phyloP scores from a whole-genome alignment of 92 coral and sea anemone genomes.

The Phenganax marumi region DNA sequence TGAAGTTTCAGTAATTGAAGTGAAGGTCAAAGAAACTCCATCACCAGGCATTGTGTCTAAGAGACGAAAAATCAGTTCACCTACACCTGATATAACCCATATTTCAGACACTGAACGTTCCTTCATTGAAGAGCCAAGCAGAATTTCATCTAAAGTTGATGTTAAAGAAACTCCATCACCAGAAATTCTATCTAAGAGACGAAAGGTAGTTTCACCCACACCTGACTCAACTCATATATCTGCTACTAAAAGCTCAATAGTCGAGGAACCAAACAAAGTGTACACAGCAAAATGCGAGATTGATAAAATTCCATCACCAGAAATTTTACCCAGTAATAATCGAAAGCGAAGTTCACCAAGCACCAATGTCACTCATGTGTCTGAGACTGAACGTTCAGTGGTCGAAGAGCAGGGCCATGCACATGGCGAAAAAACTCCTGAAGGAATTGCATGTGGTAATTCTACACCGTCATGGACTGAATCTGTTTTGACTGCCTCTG shows the following conservation, averaged over 20 bases:
- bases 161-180: conserved; percentile 22
- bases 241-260: not conserved
- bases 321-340: not conserved
- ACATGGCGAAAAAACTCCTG: not conserved
- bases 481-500: too few species aligned
- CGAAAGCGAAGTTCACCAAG: not conserved
- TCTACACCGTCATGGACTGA: too few species aligned
- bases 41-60: conserved; percentile 14
- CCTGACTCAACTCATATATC: not conserved
- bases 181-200: conserved; percentile 13
- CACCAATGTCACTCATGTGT: not conserved
- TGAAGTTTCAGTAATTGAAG: not conserved
- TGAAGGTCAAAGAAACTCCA: conserved; percentile 4
- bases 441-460: not conserved
- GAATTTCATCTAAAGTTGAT: not conserved
- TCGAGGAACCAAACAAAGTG: too few species aligned
- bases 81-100: not conserved
- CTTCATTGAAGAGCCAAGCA: too few species aligned
- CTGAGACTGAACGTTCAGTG: conserved; percentile 12
- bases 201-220: conserved; percentile 7
- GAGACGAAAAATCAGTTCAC: conserved; percentile 15
- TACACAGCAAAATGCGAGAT: not conserved
- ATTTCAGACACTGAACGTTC: not conserved
- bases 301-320: conserved; percentile 17
- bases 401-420: not conserved